Evolutionary conservation across 2,888 invertebrate genomes (phyloP).

Genomic region (Encarsia formosa): DNA sequence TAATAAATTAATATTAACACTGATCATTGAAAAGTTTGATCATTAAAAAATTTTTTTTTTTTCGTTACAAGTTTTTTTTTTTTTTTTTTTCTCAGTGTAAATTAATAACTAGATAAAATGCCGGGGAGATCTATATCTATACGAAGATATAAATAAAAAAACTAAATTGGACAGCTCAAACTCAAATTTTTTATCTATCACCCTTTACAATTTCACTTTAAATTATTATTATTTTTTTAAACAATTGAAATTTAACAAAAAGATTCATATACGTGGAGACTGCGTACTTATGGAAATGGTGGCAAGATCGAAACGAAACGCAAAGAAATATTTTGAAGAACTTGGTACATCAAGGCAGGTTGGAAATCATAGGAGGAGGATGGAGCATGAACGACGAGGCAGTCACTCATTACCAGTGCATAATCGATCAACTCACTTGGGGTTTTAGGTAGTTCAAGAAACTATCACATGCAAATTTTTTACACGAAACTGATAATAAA

Average conservation of each 20-base stretch:
- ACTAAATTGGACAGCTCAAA: too few relatives aligned
- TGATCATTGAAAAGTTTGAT: too few relatives aligned
- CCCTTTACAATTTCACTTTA: too few relatives aligned
- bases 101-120: too few relatives aligned
- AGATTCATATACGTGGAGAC: conserved; percentile 81
- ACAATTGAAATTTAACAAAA: neutral
- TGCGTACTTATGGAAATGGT: conserved; percentile 83
- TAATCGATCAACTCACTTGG: conserved; percentile 72
- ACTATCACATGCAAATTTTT: too few relatives aligned
- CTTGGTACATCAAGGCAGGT: conserved; percentile 67
- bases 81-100: too few relatives aligned
- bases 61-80: too few relatives aligned
- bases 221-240: neutral
- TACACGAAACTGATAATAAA: neutral
- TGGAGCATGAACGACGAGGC: conserved; percentile 87
- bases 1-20: too few relatives aligned
- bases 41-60: too few relatives aligned
- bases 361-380: conserved; percentile 74
- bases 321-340: conserved; percentile 54
- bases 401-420: conserved; percentile 67
- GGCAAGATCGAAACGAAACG: conserved; percentile 60
- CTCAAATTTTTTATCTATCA: too few relatives aligned
- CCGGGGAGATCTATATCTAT: too few relatives aligned
- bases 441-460: conserved; percentile 68
- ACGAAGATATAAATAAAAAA: too few relatives aligned